phyloP scores from a whole-genome alignment of 2,888 invertebrate genomes.

The Platypus cylindrus region DNA sequence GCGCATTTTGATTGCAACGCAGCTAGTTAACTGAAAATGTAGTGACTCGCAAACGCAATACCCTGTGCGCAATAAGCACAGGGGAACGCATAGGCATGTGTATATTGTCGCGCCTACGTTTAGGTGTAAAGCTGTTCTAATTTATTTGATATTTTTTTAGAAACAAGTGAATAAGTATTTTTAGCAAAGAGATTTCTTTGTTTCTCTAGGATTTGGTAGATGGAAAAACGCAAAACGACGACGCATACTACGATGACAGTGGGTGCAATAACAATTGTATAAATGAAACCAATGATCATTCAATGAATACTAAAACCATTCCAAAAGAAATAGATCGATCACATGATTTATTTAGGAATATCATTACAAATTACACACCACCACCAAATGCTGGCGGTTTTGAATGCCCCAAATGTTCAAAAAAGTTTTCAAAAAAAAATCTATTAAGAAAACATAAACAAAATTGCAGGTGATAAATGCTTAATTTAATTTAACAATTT shows the following conservation, averaged over 20 bases:
- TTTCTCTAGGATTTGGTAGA: conserved; percentile 6
- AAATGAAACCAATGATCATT: conserved; percentile 9
- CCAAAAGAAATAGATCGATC: conserved; percentile 34
- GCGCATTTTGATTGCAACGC: too few relatives aligned
- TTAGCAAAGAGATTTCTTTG: background rate
- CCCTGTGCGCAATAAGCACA: too few relatives aligned
- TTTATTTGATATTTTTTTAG: too few relatives aligned
- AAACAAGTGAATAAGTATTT: conserved; percentile 4
- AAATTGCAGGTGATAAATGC: conserved; percentile 33
- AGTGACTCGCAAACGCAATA: too few relatives aligned
- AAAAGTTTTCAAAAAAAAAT: conserved; percentile 43
- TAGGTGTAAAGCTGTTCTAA: too few relatives aligned
- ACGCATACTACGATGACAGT: too few relatives aligned
- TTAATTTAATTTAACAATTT: too few relatives aligned
- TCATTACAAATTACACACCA: conserved; percentile 35
- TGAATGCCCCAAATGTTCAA: conserved; percentile 43
- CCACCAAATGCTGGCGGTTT: conserved; percentile 37
- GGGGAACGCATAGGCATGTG: too few relatives aligned
- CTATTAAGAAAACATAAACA: conserved; percentile 45
- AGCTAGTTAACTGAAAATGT: too few relatives aligned
- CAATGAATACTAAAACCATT: conserved; percentile 11
- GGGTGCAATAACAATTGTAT: conserved; percentile 4
- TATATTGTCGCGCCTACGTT: too few relatives aligned
- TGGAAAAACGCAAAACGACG: conserved; percentile 3
- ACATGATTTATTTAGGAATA: conserved; percentile 33